phyloP scores from a whole-genome alignment of 2,888 invertebrate genomes.

The Autographa gamma region DNA sequence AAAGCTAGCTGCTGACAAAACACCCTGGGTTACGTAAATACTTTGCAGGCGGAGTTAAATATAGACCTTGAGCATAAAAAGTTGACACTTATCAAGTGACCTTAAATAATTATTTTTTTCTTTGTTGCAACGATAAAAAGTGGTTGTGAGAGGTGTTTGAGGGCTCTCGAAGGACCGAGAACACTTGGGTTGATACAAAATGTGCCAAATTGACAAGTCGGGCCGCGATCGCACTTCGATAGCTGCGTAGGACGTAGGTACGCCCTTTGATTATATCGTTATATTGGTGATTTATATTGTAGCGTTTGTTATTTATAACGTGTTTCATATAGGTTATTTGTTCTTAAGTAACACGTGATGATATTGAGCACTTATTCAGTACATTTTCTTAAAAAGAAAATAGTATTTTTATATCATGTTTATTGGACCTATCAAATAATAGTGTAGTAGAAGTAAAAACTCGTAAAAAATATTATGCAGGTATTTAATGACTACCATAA shows the following conservation, averaged over 20 bases:
- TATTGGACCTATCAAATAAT: neutral
- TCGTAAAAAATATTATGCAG: too few species aligned
- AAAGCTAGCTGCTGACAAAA: neutral
- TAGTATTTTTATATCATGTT: neutral
- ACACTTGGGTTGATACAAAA: conserved; percentile 77
- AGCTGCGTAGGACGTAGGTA: conserved; percentile 57
- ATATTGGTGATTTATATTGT: conserved; percentile 12
- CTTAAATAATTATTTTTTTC: conserved; percentile 70
- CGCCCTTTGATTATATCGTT: conserved; percentile 44
- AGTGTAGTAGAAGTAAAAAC: neutral
- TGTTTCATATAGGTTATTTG: neutral
- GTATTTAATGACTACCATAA: too few species aligned
- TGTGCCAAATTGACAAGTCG: conserved; percentile 83
- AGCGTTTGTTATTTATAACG: neutral
- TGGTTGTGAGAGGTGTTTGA: conserved; percentile 69
- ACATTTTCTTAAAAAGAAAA: too few species aligned
- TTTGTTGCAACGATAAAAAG: conserved; percentile 77
- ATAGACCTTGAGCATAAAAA: conserved; percentile 48
- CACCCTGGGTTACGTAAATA: neutral
- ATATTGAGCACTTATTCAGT: neutral
- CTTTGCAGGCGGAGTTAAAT: neutral
- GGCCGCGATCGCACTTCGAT: conserved; percentile 74
- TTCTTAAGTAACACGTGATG: neutral
- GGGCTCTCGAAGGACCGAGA: conserved; percentile 66
- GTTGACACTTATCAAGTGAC: conserved; percentile 66